A percentile compares a stretch with the other conserved stretches of the same genome.
These are phyloP conservation scores for Pelagia noctiluca DNA, from an alignment of 30 jellyfish, hydroid and myxozoan species.

Conservation along the genomic window DNA sequence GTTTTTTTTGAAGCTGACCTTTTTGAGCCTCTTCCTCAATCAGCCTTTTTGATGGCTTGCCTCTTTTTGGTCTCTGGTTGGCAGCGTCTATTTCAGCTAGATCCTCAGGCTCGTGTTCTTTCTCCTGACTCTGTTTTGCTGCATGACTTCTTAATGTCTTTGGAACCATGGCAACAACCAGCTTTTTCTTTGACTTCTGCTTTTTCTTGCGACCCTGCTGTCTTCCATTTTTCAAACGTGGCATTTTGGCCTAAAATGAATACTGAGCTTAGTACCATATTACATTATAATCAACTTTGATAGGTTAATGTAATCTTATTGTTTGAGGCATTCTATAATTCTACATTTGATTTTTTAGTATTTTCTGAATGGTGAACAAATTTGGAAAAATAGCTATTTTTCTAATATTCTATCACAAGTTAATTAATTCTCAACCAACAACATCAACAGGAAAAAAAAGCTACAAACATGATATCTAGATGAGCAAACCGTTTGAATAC, in stretches of 20 bases:
- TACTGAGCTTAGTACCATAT: background rate
- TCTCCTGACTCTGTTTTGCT: constrained; percentile 7
- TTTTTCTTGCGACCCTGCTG: constrained; percentile 41
- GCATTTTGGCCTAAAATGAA: constrained; percentile 38
- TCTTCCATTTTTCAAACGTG: constrained; percentile 71
- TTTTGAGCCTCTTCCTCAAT: background rate
- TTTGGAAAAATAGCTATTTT: no score
- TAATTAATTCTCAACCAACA: no score
- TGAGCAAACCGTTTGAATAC: no score
- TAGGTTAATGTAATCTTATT: constrained; percentile 10
- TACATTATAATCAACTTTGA: background rate
- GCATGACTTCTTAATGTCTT: constrained; percentile 50
- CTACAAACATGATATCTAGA: no score
- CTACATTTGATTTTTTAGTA: no score
- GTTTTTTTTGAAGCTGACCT: background rate
- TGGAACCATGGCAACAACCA: constrained; percentile 74
- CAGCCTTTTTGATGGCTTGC: background rate
- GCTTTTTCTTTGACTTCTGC: constrained; percentile 50
- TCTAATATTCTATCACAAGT: no score
- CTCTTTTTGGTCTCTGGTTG: background rate
- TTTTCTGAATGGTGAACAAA: no score
- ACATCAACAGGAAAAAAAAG: no score
- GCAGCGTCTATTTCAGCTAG: constrained; percentile 44
- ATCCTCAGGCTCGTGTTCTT: constrained; percentile 41
- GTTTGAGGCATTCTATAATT: constrained; percentile 28